These are phyloP conservation scores for Gisinianus flammeolus DNA, from an alignment of 2,888 invertebrate species.

Conservation along the genomic window DNA sequence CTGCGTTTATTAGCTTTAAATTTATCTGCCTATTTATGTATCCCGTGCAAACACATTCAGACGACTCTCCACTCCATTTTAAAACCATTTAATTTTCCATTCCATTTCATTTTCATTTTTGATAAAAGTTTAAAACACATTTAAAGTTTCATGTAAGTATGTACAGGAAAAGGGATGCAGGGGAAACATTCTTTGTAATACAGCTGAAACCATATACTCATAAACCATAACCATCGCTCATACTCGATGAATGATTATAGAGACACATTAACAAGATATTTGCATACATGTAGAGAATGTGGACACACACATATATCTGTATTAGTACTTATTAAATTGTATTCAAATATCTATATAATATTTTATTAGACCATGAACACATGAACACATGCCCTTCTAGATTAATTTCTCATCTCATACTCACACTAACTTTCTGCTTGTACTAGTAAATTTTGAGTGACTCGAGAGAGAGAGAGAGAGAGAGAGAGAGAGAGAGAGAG, in stretches of 20 bases:
- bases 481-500: conserved; percentile 2
- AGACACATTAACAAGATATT: not conserved
- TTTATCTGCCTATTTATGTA: not conserved
- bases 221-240: not conserved
- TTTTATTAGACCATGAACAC: conserved; percentile 14
- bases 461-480: conserved; percentile 1
- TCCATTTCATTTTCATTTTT: not conserved
- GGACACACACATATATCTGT: not conserved
- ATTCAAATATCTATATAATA: not conserved
- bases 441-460: conserved; percentile 5
- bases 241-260: not conserved
- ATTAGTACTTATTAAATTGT: not conserved
- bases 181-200: not conserved
- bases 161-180: not conserved
- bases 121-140: not conserved
- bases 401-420: conserved; percentile 6
- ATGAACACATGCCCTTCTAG: not conserved
- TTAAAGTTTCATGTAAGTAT: not conserved
- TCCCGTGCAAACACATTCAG: not conserved
- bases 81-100: conserved; percentile 7
- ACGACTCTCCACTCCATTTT: not conserved
- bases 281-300: not conserved
- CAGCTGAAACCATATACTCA: not conserved
- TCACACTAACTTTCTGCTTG: not conserved
- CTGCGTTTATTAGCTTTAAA: not conserved